Base-by-base conservation (phyloP, 2,888 invertebrate genomes). In the Fissipunctia ypsillon region DNA sequence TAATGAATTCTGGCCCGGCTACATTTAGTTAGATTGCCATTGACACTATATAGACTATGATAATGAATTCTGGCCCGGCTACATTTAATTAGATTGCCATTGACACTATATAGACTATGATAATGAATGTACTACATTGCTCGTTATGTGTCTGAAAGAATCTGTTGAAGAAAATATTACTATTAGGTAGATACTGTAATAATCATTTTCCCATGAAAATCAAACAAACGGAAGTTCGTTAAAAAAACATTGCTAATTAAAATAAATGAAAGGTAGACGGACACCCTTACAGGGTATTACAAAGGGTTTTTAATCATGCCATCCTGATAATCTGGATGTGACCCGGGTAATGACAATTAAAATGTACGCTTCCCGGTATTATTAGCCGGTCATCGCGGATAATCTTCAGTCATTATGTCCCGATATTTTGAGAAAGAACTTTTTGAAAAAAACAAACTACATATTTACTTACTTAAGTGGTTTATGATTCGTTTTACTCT, bases 271-370 rank as follows among this genome's bases (percentile, higher is more conserved):
- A 70, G 67, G 35, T n/a, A 60, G 69, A 50, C 50, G 78, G 22
- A 61, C 60, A 69, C 50, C 77, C 78, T 69, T 71, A 69, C 72
- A 69, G 78, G 81, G 78, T 81, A 87, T 87, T 84, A 84, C 69
- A 71, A 76, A 82, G 69, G 84, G 76, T 78, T 87, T 86, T 88
- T 85, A 87, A 87, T 88, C 87, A 85, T 83, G 77, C 71, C 83
- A 63, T 66, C 87, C 81, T 79, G 84, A 85, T 89, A 90, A 89
- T 86, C 89, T 83, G 81, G 81, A 76, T 67, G 70, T 83, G 78
- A 78, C 72, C 81, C 74, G 77, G 84, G 81, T 86, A 89, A 86
- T 87, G 89, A 86, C 86, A 84, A 88, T 87, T 87, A 87, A 89
- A 89, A 84, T 82, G 69, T 75, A 78, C 84, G 84, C 64, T 69